Evolutionary conservation across 2,888 invertebrate genomes (phyloP), one percentile per base, ranked within the genome.

Genomic region (Lysandra bellargus): DNA sequence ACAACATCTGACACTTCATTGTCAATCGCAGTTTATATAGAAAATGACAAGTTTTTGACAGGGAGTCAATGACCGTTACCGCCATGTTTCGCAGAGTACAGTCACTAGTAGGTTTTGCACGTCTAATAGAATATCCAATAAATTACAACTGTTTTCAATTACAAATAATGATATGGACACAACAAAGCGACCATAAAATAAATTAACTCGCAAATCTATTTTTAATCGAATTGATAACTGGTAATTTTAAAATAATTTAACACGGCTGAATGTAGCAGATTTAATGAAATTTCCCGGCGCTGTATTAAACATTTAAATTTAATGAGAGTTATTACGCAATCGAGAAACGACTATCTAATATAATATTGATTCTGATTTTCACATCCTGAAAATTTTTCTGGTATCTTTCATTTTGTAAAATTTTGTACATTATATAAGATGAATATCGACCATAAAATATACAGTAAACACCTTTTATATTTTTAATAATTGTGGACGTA

Each of bases 241-340:
- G 40, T 14, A 40, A 78, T 44, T 37, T 60, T 44, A 64, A 78
- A 60, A 78, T 44, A 78, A 49, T 72, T 30, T 57, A 78, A 72
- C 72, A 37, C 23, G 30, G 60, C 30, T 17, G 33, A 74, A 30
- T 74, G 40, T 30, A 75, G n/a, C 40, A 17, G 44, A 60, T 61
- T 79, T 79, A 61, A 79, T 61, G 61, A 23, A 30, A 75, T 75
- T 79, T 79, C 7, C 30, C 79, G 17, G 44, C 44, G 60, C 30
- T 61, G 74, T 61, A 79, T 75, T 79, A 74, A 79, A 60, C 14
- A 73, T 61, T 79, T 79, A 79, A 75, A 53, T 30, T 61, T 75
- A 79, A 75, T 73, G 74, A 79, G 44, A 37, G 44, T 74, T 44
- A 74, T 74, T 23, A 44, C n/a, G 40, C 44, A 44, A 44, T 44